These are phyloP conservation scores for Smittia sp. DNA, from an alignment of 2,888 invertebrate genomes.

Conservation along the genomic window DNA sequence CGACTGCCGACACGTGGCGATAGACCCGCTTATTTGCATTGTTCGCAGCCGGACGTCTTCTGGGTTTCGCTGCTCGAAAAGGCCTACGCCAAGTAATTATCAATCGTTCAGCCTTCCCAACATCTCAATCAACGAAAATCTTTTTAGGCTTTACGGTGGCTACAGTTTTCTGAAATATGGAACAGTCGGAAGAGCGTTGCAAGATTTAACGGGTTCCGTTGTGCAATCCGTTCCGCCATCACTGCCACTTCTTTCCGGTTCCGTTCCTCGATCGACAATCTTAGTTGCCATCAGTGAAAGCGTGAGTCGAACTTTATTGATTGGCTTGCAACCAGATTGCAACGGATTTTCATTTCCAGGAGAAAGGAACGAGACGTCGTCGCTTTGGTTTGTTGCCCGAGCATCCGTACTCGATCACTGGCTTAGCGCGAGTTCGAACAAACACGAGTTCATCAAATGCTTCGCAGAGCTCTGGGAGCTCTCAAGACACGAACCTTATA, in stretches of 20 bases:
- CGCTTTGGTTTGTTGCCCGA: slow-evolving; percentile 65
- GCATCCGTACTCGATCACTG: slow-evolving; percentile 69
- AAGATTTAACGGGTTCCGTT: slow-evolving; percentile 72
- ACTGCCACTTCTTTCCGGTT: slow-evolving; percentile 58
- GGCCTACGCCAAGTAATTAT: slow-evolving; percentile 74
- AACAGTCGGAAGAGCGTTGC: slow-evolving; percentile 65
- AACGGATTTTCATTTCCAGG: slow-evolving; percentile 42
- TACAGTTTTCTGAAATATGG: slow-evolving; percentile 65
- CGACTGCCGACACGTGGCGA: slow-evolving; percentile 68
- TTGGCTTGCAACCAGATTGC: not conserved
- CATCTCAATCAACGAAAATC: not conserved
- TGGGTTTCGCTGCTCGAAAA: slow-evolving; percentile 77
- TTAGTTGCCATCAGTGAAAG: slow-evolving; percentile 62
- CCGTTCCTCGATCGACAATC: slow-evolving; percentile 68
- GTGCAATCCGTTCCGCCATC: slow-evolving; percentile 62
- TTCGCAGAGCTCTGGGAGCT: slow-evolving; percentile 43
- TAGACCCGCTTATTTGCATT: slow-evolving; percentile 61
- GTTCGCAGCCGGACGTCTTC: slow-evolving; percentile 59
- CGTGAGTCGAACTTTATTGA: not conserved
- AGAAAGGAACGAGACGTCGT: slow-evolving; percentile 53
- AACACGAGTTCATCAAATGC: slow-evolving; percentile 43
- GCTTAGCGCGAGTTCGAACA: slow-evolving; percentile 66
- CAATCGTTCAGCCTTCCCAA: not conserved
- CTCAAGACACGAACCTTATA: slow-evolving; percentile 60
- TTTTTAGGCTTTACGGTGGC: slow-evolving; percentile 63